phyloP scores from a whole-genome alignment of 2,888 invertebrate species.

The Tryphoninae sp. region DNA sequence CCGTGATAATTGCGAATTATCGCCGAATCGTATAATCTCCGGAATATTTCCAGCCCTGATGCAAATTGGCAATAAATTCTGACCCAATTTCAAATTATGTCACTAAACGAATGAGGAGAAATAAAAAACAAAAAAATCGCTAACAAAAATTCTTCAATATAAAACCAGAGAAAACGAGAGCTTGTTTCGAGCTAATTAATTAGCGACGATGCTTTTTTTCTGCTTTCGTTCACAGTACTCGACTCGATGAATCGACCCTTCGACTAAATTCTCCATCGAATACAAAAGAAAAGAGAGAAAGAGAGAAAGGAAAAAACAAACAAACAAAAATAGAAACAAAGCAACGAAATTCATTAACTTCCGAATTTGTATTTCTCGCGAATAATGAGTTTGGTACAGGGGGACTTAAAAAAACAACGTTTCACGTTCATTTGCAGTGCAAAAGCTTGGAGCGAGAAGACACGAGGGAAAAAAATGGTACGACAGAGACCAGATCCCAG shows the following conservation, averaged over 20 bases:
- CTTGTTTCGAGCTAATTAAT: no score
- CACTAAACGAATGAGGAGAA: no score
- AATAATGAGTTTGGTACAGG: background rate
- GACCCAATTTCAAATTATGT: no score
- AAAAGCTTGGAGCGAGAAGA: background rate
- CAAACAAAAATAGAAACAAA: background rate
- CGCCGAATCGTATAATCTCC: no score
- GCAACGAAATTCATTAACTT: conserved; percentile 6
- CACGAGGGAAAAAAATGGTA: conserved; percentile 13
- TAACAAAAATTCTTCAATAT: no score
- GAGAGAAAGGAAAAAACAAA: background rate
- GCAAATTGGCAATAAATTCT: no score
- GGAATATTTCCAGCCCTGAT: no score
- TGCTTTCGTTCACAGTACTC: no score
- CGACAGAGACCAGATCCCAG: conserved; percentile 22
- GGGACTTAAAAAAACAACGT: background rate
- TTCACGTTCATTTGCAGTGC: background rate
- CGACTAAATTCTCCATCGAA: background rate
- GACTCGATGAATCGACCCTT: background rate
- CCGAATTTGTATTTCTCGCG: conserved; percentile 1
- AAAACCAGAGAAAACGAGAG: no score
- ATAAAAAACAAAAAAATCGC: no score
- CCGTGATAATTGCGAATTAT: no score
- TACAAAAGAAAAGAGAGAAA: background rate
- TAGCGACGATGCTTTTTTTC: no score